These are phyloP conservation scores for Catostylus mosaicus DNA, from an alignment of 30 jellyfish, hydroid and myxozoan genomes.

Conservation along the genomic window DNA sequence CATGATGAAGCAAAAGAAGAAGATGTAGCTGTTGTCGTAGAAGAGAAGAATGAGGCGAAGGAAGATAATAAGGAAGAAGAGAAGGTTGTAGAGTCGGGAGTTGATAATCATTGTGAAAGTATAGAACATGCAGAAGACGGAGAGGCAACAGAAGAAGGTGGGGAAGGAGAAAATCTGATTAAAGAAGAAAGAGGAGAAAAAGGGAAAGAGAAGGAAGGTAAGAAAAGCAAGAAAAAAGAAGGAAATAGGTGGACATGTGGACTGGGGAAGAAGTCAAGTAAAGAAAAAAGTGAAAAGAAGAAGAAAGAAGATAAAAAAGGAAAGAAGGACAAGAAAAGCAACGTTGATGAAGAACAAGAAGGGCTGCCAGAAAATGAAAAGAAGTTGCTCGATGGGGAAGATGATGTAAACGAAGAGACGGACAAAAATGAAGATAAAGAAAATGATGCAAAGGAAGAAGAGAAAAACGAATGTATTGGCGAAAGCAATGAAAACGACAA, in stretches of 20 bases:
- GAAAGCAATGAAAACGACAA: slow-evolving; percentile 1
- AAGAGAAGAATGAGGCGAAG: slow-evolving; percentile 9
- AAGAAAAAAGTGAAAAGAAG: slow-evolving; percentile 31
- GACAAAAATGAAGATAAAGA: slow-evolving; percentile 13
- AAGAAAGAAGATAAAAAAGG: slow-evolving; percentile 39
- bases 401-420: slow-evolving; percentile 17
- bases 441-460: slow-evolving; percentile 12
- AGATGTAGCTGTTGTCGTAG: not conserved
- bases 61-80: slow-evolving; percentile 4
- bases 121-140: not conserved
- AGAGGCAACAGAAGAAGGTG: slow-evolving; percentile 9
- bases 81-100: not conserved
- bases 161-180: slow-evolving; percentile 21
- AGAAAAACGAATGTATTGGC: not conserved
- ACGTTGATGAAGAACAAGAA: slow-evolving; percentile 29
- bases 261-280: slow-evolving; percentile 45
- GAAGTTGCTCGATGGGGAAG: slow-evolving; percentile 32
- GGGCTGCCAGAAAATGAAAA: slow-evolving; percentile 32
- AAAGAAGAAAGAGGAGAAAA: slow-evolving; percentile 12
- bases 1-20: slow-evolving; percentile 1
- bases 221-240: slow-evolving; percentile 55
- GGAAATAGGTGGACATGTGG: slow-evolving; percentile 62
- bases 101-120: slow-evolving; percentile 4
- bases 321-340: not conserved
- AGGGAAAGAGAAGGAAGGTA: slow-evolving; percentile 13